Percentiles rank a stretch among this genome's conserved stretches.
Evolutionary conservation across 2,888 invertebrate species (phyloP).

Genomic region (Panzeria rudis): DNA sequence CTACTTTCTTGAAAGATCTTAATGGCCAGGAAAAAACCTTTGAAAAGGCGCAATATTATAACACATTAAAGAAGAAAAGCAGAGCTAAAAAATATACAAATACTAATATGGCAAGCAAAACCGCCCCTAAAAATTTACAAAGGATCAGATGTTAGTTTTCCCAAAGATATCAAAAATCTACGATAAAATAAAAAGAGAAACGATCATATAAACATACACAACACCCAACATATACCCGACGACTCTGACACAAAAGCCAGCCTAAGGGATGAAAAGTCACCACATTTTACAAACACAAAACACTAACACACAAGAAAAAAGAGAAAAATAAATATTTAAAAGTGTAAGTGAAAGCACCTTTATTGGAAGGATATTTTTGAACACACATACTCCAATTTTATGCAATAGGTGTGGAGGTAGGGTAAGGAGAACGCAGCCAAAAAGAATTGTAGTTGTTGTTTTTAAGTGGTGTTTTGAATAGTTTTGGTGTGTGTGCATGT

Average conservation of each 20-base stretch:
- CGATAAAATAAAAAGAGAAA: conserved; percentile 38
- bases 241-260: conserved; percentile 70
- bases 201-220: conserved; percentile 63
- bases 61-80: conserved; percentile 52
- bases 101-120: conserved; percentile 20
- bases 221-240: conserved; percentile 70
- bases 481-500: conserved; percentile 28
- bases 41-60: conserved; percentile 68
- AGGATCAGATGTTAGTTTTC: conserved; percentile 83
- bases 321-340: conserved; percentile 25
- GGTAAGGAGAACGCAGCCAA: conserved; percentile 50
- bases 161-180: conserved; percentile 74
- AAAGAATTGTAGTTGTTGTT: conserved; percentile 55
- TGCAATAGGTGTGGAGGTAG: conserved; percentile 33
- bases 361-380: conserved; percentile 43
- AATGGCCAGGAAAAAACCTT: conserved; percentile 18
- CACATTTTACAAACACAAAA: conserved; percentile 65
- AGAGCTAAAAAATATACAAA: neutral
- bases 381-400: conserved; percentile 26
- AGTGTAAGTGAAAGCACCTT: conserved; percentile 70
- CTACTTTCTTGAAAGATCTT: neutral
- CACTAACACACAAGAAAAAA: conserved; percentile 26
- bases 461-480: conserved; percentile 60
- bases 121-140: conserved; percentile 57
- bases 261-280: conserved; percentile 82